Base-by-base conservation (phyloP, 1,140 invertebrate species). In the Zaprionus nigranus region DNA sequence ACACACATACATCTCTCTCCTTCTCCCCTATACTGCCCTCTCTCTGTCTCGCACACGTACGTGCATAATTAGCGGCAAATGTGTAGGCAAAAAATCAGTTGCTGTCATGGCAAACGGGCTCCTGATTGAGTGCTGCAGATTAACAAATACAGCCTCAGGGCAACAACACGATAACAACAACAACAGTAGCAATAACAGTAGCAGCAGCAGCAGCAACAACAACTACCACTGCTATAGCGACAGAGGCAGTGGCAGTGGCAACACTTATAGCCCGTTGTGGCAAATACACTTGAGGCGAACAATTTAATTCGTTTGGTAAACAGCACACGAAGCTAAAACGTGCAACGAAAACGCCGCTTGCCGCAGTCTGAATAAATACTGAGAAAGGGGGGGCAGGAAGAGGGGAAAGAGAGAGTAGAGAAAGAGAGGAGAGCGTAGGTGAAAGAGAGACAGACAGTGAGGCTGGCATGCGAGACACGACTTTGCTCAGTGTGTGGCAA, bases 281-380 rank as follows among this genome's bases (percentile, higher is more conserved):
- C 79, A 61, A 80, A 82, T 82, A 90, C 81, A 82, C 86, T 90
- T 81, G 79, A 90, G 85, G 85, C 81, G 81, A 90, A 90, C 85
- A 90, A 82, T 90, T 90, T 90, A 90, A 90, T 90, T 82, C 81
- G 86, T 85, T 90, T 90, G 79, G 81, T 79, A 90, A 90, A 90
- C 85, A 90, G 79, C 63, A 74, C 85, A 82, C 81, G 85, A 63
- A 40, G 17, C 53, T 64, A 58, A 56, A 46, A 68, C 56, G 51
- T 72, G 68, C 43, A 68, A 57, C 58, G 46, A 51, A 64, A 56
- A 71, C 57, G 36, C n/a, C 61, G 36, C n/a, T 43, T 75, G 71
- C 53, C 43, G 51, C 28, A 67, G 75, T 72, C 81, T 82, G 69
- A 75, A 79, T 82, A 88, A 88, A 88, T 82, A 90, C 66, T 53